Base-by-base conservation (phyloP, 2,113 vertebrate species). In the Grammomys dolichurus region DNA sequence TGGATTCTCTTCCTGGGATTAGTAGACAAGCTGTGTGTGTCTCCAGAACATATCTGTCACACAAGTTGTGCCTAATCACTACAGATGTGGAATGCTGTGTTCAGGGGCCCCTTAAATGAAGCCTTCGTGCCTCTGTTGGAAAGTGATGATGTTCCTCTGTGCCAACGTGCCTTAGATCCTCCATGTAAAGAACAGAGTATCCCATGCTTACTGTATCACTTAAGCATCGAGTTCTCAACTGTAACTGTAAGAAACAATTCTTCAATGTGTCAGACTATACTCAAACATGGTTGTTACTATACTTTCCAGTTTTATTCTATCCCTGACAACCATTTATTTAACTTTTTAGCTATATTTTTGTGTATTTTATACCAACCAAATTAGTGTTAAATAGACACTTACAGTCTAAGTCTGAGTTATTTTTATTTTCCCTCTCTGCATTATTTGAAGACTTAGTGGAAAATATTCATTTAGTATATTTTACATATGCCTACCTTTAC, bases 361-460 rank as follows among this genome's bases (percentile, higher is more conserved):
- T 43, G 65, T 65, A 65, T 70, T 7, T 90, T 84, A 92, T 93
- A 33, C 75, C 48, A 90, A 24, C 60, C 54, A 69, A 93, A 77
- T 80, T 20, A 91, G 54, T 67, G n/a, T 16, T 46, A 86, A 86
- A 36, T 12, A 82, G 67, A 60, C 90, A 90, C 69, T 80, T 78
- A 58, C 11, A 81, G 31, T 93, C 76, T 92, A 51, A 48, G 13
- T 91, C 48, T 26, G 33, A 90, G 40, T 43, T 92, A n/a, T 48
- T 94, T 91, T 91, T 77, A 70, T 65, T 75, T 92, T 72, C 36
- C 56, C 24, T 77, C 36, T 94, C 56, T 54, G 7, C 95, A 95
- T 93, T 72, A 89, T 65, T 60, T 58, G 63, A 84, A 89, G 11
- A 75, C n/a, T 93, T 82, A 2, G 14, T 91, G 26, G 73, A n/a